Conservation (phyloP, 37 sponge, comb jelly and placozoan species). For the Ephydatia muelleri region DNA sequence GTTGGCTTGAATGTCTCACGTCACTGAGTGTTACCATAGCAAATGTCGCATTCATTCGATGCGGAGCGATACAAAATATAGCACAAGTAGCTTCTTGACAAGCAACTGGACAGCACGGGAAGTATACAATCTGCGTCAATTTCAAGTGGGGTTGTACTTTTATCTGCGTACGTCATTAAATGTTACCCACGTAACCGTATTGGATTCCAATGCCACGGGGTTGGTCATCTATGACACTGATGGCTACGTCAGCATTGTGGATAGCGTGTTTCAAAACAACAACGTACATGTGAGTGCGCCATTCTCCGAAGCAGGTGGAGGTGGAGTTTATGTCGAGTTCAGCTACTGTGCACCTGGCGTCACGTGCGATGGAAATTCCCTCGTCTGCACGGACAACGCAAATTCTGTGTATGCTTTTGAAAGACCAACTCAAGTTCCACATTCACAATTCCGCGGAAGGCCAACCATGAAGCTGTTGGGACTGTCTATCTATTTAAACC, state of each 20-base stretch:
- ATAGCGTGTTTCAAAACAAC: conserved; percentile 24
- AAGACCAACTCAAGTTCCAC: conserved; percentile 13
- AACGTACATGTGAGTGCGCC: not conserved
- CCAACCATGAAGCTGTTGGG: no score
- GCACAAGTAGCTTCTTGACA: no score
- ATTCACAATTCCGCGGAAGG: conserved; percentile 51
- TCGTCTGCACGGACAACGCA: not conserved
- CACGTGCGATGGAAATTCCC: not conserved
- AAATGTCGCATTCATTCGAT: no score
- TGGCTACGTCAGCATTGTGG: conserved; percentile 2
- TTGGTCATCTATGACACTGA: conserved; percentile 38
- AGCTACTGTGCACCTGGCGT: conserved; percentile 54
- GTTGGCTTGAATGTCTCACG: no score
- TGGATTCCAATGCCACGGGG: conserved; percentile 37
- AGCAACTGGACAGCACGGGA: no score
- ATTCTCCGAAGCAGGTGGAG: conserved; percentile 21
- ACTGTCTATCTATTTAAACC: conserved; percentile 52
- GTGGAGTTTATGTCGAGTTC: conserved; percentile 44
- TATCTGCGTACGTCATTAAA: conserved; percentile 13
- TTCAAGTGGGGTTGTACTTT: conserved; percentile 40
- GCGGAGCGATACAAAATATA: no score
- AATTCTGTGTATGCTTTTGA: conserved; percentile 8
- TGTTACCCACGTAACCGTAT: conserved; percentile 13
- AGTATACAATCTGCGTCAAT: no score
- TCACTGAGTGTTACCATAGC: no score